phyloP scores from a whole-genome alignment of 2,888 invertebrate genomes.

The Erannis defoliaria region DNA sequence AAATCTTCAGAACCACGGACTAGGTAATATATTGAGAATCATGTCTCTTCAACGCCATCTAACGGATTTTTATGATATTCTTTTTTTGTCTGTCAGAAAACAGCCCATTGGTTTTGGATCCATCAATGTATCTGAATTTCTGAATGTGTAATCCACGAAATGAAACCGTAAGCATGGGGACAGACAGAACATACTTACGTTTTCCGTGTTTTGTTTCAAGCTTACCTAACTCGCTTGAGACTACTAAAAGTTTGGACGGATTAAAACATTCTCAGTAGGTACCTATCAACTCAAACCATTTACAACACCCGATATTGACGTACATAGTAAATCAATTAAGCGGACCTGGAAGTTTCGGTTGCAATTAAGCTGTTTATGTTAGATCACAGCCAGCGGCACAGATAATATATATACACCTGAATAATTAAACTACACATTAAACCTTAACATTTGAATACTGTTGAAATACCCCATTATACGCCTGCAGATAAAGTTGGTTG shows the following conservation, averaged over 20 bases:
- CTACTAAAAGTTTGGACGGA: background rate
- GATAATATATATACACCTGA: slow-evolving; percentile 48
- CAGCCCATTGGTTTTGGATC: too few relatives aligned
- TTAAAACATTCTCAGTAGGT: background rate
- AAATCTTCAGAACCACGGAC: too few relatives aligned
- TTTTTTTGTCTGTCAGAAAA: too few relatives aligned
- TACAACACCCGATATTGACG: slow-evolving; percentile 54
- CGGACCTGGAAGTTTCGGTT: slow-evolving; percentile 64
- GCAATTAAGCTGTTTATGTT: slow-evolving; percentile 66
- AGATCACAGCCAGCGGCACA: slow-evolving; percentile 46
- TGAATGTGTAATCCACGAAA: too few relatives aligned
- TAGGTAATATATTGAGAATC: too few relatives aligned
- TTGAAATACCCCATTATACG: background rate
- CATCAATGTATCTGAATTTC: too few relatives aligned
- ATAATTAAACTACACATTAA: slow-evolving; percentile 41
- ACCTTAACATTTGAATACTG: slow-evolving; percentile 28
- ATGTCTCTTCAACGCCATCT: too few relatives aligned
- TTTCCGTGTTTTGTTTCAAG: too few relatives aligned
- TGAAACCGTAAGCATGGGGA: too few relatives aligned
- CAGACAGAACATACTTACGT: too few relatives aligned
- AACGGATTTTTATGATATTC: too few relatives aligned
- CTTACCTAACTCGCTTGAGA: too few relatives aligned
- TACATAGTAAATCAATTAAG: slow-evolving; percentile 67
- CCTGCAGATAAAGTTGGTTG: background rate
- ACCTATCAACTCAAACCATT: slow-evolving; percentile 41